Conservation (phyloP, 2,888 invertebrate species). For the Parnassius orleans region DNA sequence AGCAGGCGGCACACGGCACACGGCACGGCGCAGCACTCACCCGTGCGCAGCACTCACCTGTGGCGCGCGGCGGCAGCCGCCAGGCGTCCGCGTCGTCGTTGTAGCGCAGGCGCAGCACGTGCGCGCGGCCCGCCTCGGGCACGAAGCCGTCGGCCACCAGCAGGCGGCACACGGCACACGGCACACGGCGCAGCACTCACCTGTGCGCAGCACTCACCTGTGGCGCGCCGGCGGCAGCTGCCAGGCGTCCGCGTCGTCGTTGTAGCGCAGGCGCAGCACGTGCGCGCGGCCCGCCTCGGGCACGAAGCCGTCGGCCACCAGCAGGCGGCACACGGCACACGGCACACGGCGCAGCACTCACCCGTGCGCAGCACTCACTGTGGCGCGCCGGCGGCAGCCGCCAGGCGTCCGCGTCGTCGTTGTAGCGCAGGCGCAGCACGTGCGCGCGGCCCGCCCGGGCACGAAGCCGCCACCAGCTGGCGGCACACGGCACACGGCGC, state of each 20-base stretch:
- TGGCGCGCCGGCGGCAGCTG: not conserved
- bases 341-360: constrained; percentile 46
- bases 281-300: not conserved
- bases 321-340: too few species aligned
- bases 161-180: not conserved
- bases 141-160: constrained; percentile 86
- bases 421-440: constrained; percentile 51
- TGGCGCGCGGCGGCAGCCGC: constrained; percentile 43
- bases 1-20: too few species aligned
- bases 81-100: constrained; percentile 62
- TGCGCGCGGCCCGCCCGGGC: constrained; percentile 74
- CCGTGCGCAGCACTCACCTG: too few species aligned
- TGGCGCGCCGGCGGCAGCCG: constrained; percentile 39
- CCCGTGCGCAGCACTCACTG: too few species aligned
- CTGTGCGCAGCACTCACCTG: not conserved
- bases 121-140: constrained; percentile 74
- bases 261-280: not conserved
- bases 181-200: too few species aligned
- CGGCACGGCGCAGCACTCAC: not conserved
- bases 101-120: constrained; percentile 51
- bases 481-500: not conserved
- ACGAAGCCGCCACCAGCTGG: constrained; percentile 83
- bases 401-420: constrained; percentile 64
- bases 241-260: too few species aligned
- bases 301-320: too few species aligned